Evolutionary conservation across 2,888 invertebrate genomes (phyloP).

Genomic region (Aleiodes leptofemur): DNA sequence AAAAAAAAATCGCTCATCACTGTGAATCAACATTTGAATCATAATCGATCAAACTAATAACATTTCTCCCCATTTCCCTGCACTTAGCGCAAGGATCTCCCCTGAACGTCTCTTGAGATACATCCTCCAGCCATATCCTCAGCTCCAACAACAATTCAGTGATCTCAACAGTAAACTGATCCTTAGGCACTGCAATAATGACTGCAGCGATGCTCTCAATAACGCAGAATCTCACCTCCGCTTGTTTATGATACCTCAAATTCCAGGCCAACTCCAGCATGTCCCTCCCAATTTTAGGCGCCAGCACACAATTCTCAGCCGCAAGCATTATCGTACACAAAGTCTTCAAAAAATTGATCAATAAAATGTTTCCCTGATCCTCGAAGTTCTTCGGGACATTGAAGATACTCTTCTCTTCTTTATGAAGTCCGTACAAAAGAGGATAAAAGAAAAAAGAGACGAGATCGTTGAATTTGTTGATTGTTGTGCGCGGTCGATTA

Average conservation of each 20-base stretch:
- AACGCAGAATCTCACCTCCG: constrained; percentile 81
- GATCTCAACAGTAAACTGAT: constrained; percentile 79
- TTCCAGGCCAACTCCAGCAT: constrained; percentile 82
- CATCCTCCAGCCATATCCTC: constrained; percentile 81
- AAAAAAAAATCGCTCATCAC: too few relatives aligned
- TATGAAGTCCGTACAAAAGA: constrained; percentile 82
- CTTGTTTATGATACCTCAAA: constrained; percentile 82
- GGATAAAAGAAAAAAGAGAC: constrained; percentile 92
- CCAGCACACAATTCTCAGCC: constrained; percentile 82
- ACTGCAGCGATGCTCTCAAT: constrained; percentile 83
- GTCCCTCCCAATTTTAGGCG: constrained; percentile 82
- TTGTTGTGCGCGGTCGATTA: constrained; percentile 74
- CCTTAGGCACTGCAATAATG: constrained; percentile 79
- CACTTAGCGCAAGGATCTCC: constrained; percentile 83
- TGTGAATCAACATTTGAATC: not conserved
- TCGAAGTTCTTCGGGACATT: constrained; percentile 76
- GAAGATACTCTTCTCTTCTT: constrained; percentile 78
- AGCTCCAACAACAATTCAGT: constrained; percentile 81
- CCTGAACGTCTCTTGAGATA: constrained; percentile 78
- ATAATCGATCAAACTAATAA: constrained; percentile 78
- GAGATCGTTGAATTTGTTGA: constrained; percentile 84
- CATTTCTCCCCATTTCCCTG: constrained; percentile 80
- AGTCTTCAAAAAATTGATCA: constrained; percentile 84
- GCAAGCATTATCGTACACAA: constrained; percentile 82
- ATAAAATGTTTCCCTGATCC: constrained; percentile 81